These are phyloP conservation scores for Timema podura DNA, from an alignment of 2,888 invertebrate species.

Conservation along the genomic window DNA sequence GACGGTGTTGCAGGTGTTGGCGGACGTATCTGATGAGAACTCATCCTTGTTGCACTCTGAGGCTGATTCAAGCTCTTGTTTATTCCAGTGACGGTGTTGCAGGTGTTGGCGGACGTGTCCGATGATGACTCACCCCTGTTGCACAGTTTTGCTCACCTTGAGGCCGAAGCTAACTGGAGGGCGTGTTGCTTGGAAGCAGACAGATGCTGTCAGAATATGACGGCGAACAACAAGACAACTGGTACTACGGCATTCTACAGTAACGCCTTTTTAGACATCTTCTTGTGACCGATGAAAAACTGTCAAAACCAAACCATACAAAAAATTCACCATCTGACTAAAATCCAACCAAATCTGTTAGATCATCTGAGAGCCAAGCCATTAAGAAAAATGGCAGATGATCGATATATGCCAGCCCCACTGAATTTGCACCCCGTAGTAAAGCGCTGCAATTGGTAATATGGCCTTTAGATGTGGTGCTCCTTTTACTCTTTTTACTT, in stretches of 20 bases:
- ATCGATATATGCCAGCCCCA: too few relatives aligned
- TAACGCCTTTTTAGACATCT: not conserved
- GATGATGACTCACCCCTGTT: not conserved
- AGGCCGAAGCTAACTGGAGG: conserved; percentile 18
- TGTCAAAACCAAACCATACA: too few relatives aligned
- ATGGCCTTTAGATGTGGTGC: too few relatives aligned
- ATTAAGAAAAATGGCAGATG: too few relatives aligned
- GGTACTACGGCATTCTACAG: not conserved
- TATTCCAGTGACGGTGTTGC: not conserved
- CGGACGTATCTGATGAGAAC: not conserved
- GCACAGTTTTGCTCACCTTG: conserved; percentile 2
- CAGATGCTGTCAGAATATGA: conserved; percentile 20
- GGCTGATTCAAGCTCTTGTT: not conserved
- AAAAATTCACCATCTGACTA: too few relatives aligned
- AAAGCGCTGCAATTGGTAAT: too few relatives aligned
- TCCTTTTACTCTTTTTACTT: too few relatives aligned
- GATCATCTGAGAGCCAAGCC: too few relatives aligned
- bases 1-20: conserved; percentile 12
- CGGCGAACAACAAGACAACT: not conserved
- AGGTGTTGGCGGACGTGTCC: conserved; percentile 15
- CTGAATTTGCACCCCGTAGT: too few relatives aligned
- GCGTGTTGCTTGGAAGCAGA: conserved; percentile 22
- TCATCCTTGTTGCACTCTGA: conserved; percentile 5
- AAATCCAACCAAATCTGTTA: too few relatives aligned
- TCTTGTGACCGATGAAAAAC: not conserved